Percentiles rank a stretch among this genome's conserved stretches.
These are phyloP conservation scores for Metacarcinus magister DNA, from an alignment of 2,888 invertebrate species.

Conservation along the genomic window DNA sequence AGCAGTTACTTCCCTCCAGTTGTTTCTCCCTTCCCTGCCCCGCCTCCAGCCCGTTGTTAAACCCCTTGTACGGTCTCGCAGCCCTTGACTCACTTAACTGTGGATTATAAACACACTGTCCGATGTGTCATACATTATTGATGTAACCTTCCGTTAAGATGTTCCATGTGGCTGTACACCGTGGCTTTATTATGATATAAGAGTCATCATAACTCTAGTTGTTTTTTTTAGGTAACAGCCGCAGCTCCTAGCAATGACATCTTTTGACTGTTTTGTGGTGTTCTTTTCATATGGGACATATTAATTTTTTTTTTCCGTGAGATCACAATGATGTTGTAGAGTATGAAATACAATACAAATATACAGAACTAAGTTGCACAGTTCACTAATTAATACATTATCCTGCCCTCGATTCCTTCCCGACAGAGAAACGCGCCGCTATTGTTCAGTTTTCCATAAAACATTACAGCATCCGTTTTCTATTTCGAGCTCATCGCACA, in stretches of 20 bases:
- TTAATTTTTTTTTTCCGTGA: background rate
- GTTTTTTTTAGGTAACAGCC: too few relatives aligned
- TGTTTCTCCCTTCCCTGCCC: background rate
- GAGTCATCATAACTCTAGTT: too few relatives aligned
- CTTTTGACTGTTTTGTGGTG: background rate
- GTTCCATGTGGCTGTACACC: background rate
- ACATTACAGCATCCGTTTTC: conserved; percentile 2
- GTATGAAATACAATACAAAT: background rate
- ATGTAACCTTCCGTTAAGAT: background rate
- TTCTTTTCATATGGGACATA: background rate
- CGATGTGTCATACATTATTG: background rate
- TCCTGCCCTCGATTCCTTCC: background rate
- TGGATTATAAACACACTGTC: background rate
- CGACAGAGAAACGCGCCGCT: background rate
- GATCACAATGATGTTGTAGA: background rate
- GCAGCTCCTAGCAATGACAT: too few relatives aligned
- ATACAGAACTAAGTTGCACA: background rate
- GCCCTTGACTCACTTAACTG: background rate
- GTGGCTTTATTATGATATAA: background rate
- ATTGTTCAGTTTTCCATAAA: background rate
- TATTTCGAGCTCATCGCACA: background rate
- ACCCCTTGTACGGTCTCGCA: background rate
- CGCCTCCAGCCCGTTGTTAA: background rate
- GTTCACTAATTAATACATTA: background rate
- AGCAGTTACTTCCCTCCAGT: background rate